Evolutionary conservation across 2,113 vertebrate species (phyloP).

Genomic region (Tupaia tana): DNA sequence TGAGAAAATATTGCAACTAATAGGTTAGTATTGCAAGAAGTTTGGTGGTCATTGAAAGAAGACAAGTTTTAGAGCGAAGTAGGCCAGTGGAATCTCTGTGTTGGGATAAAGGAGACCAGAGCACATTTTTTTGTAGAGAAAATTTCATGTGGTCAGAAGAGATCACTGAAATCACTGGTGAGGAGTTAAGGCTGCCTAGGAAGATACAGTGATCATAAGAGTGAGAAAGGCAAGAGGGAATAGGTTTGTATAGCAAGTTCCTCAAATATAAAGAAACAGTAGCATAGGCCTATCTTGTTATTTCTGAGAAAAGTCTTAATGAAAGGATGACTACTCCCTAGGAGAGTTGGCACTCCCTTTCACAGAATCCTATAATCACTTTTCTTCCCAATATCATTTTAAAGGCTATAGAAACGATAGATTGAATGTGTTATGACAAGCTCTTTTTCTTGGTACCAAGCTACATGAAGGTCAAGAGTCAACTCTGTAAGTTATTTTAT

Average conservation of each 20-base stretch:
- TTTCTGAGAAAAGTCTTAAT: conserved; percentile 54
- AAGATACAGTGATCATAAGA: neutral
- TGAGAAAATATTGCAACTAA: neutral
- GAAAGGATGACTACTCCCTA: conserved; percentile 1
- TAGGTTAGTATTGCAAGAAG: neutral
- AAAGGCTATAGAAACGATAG: conserved; percentile 31
- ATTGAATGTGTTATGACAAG: neutral
- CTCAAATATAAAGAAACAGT: conserved; percentile 5
- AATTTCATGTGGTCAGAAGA: neutral
- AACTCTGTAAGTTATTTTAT: neutral
- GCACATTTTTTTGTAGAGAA: neutral
- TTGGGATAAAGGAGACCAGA: neutral
- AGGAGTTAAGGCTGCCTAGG: neutral
- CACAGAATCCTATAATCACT: conserved; percentile 29
- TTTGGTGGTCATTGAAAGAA: neutral
- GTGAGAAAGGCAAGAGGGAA: neutral
- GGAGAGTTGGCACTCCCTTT: neutral
- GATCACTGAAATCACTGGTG: neutral
- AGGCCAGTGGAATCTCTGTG: neutral
- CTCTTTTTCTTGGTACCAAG: neutral
- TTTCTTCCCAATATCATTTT: conserved; percentile 19
- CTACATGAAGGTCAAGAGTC: conserved; percentile 16
- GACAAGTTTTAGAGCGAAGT: neutral
- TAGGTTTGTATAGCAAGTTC: neutral
- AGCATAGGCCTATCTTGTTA: neutral